Evolutionary conservation across 1,140 invertebrate species (phyloP).

Genomic region (Zaprionus lachaisei): DNA sequence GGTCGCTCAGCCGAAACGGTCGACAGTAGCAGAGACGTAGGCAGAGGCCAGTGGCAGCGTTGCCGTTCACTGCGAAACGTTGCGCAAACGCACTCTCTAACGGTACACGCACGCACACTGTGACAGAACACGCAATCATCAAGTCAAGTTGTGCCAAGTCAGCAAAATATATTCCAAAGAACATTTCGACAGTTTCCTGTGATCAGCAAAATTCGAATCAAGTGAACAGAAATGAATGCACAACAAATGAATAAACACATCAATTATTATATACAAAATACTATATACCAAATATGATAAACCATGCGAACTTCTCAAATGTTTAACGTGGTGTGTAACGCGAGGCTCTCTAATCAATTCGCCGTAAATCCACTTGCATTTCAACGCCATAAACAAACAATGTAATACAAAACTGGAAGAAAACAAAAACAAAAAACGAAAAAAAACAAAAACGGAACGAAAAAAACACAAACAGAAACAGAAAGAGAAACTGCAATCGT

Average conservation of each 20-base stretch:
- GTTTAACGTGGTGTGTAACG: constrained; percentile 46
- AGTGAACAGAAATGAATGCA: constrained; percentile 5
- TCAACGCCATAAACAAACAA: constrained; percentile 40
- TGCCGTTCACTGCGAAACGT: constrained; percentile 31
- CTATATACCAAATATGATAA: constrained; percentile 14
- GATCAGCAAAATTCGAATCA: constrained; percentile 24
- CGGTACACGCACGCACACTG: constrained; percentile 18
- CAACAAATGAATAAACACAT: neutral
- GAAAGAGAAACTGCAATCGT: constrained; percentile 36
- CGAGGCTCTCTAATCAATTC: constrained; percentile 59
- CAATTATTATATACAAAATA: constrained; percentile 13
- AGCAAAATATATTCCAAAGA: neutral
- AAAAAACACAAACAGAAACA: constrained; percentile 10
- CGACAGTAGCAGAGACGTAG: constrained; percentile 19
- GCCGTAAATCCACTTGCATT: constrained; percentile 49
- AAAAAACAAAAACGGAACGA: constrained; percentile 21
- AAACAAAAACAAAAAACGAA: constrained; percentile 27
- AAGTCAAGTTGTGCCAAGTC: constrained; percentile 30
- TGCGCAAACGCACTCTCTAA: constrained; percentile 63
- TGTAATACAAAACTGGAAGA: constrained; percentile 14
- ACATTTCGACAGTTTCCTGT: constrained; percentile 22
- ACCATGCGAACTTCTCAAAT: constrained; percentile 28
- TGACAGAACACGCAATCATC: constrained; percentile 8
- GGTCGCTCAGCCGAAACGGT: constrained; percentile 55
- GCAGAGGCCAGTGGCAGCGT: neutral